Evolutionary conservation across 2,113 vertebrate genomes (phyloP).

Genomic region (Piprites chloris): DNA sequence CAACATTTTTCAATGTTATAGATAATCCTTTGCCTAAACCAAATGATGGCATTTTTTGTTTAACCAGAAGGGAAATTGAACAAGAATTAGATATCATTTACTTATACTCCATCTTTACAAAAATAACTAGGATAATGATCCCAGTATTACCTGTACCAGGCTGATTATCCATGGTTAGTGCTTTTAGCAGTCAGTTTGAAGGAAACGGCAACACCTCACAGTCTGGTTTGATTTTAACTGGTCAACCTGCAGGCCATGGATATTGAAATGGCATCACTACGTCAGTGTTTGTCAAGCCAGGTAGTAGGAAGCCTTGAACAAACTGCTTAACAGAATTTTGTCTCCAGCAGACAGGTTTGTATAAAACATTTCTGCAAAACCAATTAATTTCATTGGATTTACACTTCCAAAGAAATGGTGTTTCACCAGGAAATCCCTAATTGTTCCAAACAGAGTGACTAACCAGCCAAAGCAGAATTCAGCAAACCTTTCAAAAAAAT

Average conservation of each 20-base stretch:
- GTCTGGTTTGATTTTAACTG: not conserved
- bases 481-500: not conserved
- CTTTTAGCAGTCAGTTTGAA: not conserved
- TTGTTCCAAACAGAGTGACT: not conserved
- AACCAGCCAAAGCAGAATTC: not conserved
- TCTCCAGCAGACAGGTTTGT: not conserved
- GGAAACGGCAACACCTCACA: not conserved
- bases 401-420: not conserved
- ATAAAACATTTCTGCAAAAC: not conserved
- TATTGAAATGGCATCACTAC: accelerated
- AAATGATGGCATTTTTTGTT: slow-evolving; percentile 11
- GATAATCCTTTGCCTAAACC: slow-evolving; percentile 42
- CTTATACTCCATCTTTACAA: not conserved
- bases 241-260: not conserved
- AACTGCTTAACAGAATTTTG: not conserved
- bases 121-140: not conserved
- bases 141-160: not conserved
- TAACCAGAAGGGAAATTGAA: not conserved
- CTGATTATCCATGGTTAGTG: not conserved
- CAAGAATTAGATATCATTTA: not conserved
- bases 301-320: not conserved
- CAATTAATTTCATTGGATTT: not conserved
- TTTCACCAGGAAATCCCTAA: not conserved
- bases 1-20: slow-evolving; percentile 26
- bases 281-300: not conserved